These are phyloP conservation scores for Poeciliopsis infans DNA, from an alignment of 2,797 vertebrate species.

Conservation along the genomic window DNA sequence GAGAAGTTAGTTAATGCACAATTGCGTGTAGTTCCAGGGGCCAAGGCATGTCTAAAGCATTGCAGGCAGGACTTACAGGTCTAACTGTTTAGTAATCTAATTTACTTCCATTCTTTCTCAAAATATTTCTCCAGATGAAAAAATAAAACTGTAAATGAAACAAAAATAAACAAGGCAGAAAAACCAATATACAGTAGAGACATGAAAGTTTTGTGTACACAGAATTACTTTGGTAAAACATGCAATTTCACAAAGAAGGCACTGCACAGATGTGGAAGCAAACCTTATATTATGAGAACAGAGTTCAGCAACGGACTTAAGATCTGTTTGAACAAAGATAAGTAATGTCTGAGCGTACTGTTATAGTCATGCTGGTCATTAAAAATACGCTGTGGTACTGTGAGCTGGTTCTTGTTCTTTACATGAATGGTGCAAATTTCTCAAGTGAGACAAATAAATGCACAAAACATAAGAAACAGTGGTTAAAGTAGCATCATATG, in stretches of 20 bases:
- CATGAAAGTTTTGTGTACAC: neutral
- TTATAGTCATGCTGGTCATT: neutral
- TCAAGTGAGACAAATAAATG: neutral
- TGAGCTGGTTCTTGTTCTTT: neutral
- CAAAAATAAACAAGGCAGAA: slow-evolving; percentile 68
- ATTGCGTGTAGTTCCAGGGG: slow-evolving; percentile 13
- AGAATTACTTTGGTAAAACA: neutral
- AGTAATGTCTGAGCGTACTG: neutral
- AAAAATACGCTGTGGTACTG: neutral
- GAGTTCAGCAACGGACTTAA: neutral
- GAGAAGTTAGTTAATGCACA: neutral
- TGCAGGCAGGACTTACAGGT: slow-evolving; percentile 52
- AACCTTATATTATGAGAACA: neutral
- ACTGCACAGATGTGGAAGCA: neutral
- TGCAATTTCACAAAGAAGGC: neutral
- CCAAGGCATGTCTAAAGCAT: slow-evolving; percentile 13
- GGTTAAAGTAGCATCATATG: neutral
- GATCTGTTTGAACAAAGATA: neutral
- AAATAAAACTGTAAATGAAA: slow-evolving; percentile 69
- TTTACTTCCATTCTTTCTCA: slow-evolving; percentile 59
- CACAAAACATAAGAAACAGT: neutral
- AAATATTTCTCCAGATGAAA: slow-evolving; percentile 50
- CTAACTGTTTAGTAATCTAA: slow-evolving; percentile 67
- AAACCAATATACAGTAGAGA: slow-evolving; percentile 30
- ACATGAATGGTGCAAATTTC: neutral